Percentiles rank a stretch among this genome's conserved stretches.
phyloP scores from a whole-genome alignment of 2,888 invertebrate genomes.

The Nebria brevicollis region DNA sequence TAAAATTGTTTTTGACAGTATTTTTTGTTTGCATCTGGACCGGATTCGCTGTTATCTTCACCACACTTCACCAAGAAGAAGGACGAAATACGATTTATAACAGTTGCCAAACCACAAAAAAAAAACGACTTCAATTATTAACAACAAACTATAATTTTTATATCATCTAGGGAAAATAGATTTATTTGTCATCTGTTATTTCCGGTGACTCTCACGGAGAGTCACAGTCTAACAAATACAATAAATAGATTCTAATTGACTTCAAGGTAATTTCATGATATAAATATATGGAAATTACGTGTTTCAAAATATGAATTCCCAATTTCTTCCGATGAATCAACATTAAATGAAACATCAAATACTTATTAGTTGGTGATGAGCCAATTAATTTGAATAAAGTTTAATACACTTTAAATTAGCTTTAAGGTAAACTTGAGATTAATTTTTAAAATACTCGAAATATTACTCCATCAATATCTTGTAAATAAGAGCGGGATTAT shows the following conservation, averaged over 20 bases:
- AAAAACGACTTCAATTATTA: too few relatives aligned
- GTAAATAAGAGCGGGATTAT: neutral
- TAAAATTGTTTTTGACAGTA: neutral
- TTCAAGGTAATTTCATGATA: neutral
- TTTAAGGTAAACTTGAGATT: too few relatives aligned
- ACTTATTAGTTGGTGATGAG: neutral
- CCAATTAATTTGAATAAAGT: neutral
- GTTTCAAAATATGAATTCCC: neutral
- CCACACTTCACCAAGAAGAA: neutral
- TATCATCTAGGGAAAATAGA: neutral
- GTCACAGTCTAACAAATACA: neutral
- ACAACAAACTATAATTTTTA: neutral
- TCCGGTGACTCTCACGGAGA: neutral
- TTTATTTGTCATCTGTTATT: neutral
- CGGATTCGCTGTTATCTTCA: neutral
- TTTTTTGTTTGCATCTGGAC: neutral
- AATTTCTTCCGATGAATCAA: neutral
- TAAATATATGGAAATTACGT: neutral
- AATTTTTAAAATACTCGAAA: too few relatives aligned
- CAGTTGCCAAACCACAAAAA: too few relatives aligned
- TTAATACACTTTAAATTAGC: too few relatives aligned
- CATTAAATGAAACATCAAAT: neutral
- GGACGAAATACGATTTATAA: too few relatives aligned
- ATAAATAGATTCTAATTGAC: neutral
- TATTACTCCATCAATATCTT: neutral